Base-by-base conservation (phyloP, 2,113 vertebrate genomes). In the Numenius arquata region DNA sequence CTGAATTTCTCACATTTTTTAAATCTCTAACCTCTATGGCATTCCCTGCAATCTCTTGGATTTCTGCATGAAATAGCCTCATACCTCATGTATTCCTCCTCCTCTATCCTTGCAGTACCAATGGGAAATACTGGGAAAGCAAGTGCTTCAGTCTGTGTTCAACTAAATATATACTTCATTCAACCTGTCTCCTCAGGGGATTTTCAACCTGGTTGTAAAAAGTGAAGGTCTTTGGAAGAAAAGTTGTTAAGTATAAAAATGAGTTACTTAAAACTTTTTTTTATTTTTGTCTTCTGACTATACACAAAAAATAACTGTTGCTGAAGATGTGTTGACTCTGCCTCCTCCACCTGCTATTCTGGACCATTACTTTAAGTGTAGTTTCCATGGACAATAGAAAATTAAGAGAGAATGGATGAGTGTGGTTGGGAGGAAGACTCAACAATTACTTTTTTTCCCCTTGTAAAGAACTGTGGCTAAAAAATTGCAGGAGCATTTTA, bases 381-480 rank as follows among this genome's bases (percentile, higher is more conserved):
- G 25, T 36, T 88, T 80, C 25, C 8, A 26, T 17, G 45, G 34
- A 43, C 30, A 58, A 71, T 11, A 86, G 19, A 61, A 90, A 92
- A 88, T 82, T 82, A 75, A 73, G 38, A 89, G 30, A 48, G 3
- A 79, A 50, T 15, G 10, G 4, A 5, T 83, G 30, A n/a, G 6
- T 76, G 45, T 73, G 21, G 27, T 48, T 70, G 18, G 14, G 14
- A 56, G 15, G 7, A 82, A 68, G 29, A 36, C 8, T 71, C 61
- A 55, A 40, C 0, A 0, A 56, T 80, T 76, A 4, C 0, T 29
- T 87, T 89, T 81, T 48, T 36, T 2, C 56, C 2, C 12, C 5
- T 63, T 3, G 16, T 48, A 27, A 87, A 38, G 12, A 70, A n/a
- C 10, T 43, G 15, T 59, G 15, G 8, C 36, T 89, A 70, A 77